Base-by-base conservation (phyloP, 2,888 invertebrate genomes). In the Nymphalis urticae region DNA sequence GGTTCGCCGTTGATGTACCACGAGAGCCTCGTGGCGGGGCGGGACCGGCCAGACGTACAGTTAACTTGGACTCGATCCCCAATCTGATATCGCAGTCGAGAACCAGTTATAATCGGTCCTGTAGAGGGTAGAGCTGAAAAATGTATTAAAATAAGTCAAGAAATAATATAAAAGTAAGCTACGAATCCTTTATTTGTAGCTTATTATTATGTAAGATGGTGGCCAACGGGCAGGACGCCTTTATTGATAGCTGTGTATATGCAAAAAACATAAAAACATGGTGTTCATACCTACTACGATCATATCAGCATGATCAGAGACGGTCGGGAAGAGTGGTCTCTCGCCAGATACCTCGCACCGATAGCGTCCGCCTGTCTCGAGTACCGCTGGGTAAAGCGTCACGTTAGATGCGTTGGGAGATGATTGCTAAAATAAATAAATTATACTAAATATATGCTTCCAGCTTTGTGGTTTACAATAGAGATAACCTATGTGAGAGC, bases 1-100 rank as follows among this genome's bases (percentile, higher is more conserved):
- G 95, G 96, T 83, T 97, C 95, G 36, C 96, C 97, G 88, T 97
- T 97, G 88, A 97, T 96, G 93, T 96, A 96, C 97, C 97, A 97
- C 76, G 95, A 95, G 67, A 97, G 94, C 80, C 95, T 94, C 69
- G 97, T 97, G 17, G 97, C 96, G 8, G 97, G 97, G 80, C 96
- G 95, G 58, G 97, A 97, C 76, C 95, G 94, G 19, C 95, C 96
- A 50, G 97, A 97, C 8, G 96, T 96, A 90, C 97, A 97, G 90
- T 97, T 97, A 76, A 97, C 96, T 74, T 95, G 94, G 48, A 97
- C 97, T 61, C 94, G 93, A 84, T 97, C 97, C 17, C 96, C 96
- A 73, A 96, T 95, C 87, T 96, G 96, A 90, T 97, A 97, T 72
- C 97, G 95, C 21, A 96, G 95, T 75, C 95, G 94, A 47, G 96